A percentile compares a stretch with the other conserved stretches of the same genome.
phyloP scores from a whole-genome alignment of 2,888 invertebrate genomes.

The Tenthredo distinguenda region DNA sequence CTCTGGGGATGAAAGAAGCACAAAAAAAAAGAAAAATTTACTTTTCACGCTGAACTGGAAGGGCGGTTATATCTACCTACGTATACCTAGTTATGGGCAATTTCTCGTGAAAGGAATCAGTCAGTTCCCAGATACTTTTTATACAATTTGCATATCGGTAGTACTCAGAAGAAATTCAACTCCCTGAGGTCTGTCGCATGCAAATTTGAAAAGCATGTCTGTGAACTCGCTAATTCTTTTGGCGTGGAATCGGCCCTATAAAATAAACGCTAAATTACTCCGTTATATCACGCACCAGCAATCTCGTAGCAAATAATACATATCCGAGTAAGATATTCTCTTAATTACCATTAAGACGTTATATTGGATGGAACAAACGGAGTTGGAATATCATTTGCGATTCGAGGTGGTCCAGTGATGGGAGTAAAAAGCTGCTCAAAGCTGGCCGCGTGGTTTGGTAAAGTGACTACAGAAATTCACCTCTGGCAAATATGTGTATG shows the following conservation, averaged over 20 bases:
- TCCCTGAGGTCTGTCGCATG: not conserved
- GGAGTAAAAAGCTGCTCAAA: constrained; percentile 3
- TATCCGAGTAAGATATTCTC: constrained; percentile 11
- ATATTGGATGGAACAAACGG: constrained; percentile 7
- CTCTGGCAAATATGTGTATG: not conserved
- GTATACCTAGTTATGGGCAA: not conserved
- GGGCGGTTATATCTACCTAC: not conserved
- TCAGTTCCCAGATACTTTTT: not conserved
- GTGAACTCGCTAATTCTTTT: not conserved
- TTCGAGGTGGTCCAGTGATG: constrained; percentile 4
- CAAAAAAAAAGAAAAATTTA: not conserved
- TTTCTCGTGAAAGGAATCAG: not conserved
- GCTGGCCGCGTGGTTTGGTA: not conserved
- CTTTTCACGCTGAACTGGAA: not conserved
- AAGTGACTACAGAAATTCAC: not conserved
- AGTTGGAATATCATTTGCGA: constrained; percentile 9
- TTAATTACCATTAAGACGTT: constrained; percentile 34
- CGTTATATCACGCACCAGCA: not conserved
- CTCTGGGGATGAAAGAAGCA: not conserved
- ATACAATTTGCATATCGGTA: not conserved
- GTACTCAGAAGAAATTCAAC: not conserved
- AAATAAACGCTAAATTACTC: not conserved
- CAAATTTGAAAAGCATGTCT: not conserved
- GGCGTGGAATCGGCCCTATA: not conserved
- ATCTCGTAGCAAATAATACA: not conserved